Conservation (phyloP, 2,113 vertebrate species). For the Trochalopteron elliotii region DNA sequence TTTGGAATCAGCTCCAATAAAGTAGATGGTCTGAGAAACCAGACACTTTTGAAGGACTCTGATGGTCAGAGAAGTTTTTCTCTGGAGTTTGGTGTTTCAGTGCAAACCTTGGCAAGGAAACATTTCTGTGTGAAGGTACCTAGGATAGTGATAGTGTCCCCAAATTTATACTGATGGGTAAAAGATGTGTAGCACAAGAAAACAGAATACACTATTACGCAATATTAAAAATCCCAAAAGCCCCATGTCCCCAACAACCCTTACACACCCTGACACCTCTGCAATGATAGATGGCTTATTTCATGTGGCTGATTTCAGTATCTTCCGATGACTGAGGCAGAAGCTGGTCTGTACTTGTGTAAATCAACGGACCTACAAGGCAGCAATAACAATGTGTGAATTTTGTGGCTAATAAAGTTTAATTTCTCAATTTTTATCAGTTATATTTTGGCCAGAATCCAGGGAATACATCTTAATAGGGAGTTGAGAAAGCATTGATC, state of each 20-base stretch:
- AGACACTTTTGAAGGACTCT: not conserved
- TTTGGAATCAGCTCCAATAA: not conserved
- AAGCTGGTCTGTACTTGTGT: not conserved
- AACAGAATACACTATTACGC: accelerated
- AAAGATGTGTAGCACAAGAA: too few relatives aligned
- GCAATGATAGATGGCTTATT: not conserved
- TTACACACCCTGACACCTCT: not conserved
- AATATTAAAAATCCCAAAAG: not conserved
- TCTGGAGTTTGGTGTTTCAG: not conserved
- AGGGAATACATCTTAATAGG: not conserved
- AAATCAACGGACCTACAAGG: not conserved
- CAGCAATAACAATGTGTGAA: not conserved
- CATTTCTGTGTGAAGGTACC: not conserved
- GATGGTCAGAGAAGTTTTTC: not conserved
- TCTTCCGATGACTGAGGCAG: not conserved
- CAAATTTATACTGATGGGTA: not conserved
- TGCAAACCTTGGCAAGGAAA: not conserved
- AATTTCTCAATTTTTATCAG: not conserved
- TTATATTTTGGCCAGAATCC: not conserved
- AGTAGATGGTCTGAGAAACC: not conserved
- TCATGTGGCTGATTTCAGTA: not conserved
- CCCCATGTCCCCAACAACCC: accelerated
- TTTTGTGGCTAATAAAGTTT: not conserved
- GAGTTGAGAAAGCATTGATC: not conserved
- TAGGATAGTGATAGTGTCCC: not conserved